phyloP scores from a whole-genome alignment of 2,888 invertebrate species.

The Philopedon plagiatum region DNA sequence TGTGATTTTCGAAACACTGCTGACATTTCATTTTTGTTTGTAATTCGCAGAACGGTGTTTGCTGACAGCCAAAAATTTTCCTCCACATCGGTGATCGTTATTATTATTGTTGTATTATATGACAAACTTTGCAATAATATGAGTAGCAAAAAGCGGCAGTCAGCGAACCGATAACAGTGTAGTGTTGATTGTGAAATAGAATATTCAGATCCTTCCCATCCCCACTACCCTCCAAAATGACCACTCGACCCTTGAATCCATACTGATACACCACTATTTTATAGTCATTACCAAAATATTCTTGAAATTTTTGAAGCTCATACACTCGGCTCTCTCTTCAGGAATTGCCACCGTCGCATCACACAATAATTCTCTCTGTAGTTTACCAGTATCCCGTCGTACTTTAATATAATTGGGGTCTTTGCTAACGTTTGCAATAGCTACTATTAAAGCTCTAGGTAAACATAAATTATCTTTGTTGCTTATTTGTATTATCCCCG shows the following conservation, averaged over 20 bases:
- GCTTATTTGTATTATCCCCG: not conserved
- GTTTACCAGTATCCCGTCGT: not conserved
- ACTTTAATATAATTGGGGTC: not conserved
- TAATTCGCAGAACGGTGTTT: slow-evolving; percentile 1
- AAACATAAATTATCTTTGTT: not conserved
- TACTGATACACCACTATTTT: slow-evolving; percentile 36
- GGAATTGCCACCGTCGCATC: slow-evolving; percentile 8
- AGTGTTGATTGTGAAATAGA: too few relatives aligned
- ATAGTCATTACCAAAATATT: slow-evolving; percentile 27
- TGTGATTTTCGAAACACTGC: slow-evolving; percentile 18
- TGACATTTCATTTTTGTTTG: slow-evolving; percentile 31
- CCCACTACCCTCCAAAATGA: too few relatives aligned
- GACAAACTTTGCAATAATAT: slow-evolving; percentile 46
- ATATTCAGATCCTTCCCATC: too few relatives aligned
- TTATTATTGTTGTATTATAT: slow-evolving; percentile 33
- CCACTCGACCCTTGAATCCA: too few relatives aligned
- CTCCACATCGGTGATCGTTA: slow-evolving; percentile 23
- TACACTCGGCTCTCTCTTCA: slow-evolving; percentile 43
- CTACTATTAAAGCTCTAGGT: too few relatives aligned
- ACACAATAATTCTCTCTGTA: not conserved
- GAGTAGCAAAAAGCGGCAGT: slow-evolving; percentile 40
- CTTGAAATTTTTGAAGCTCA: slow-evolving; percentile 46
- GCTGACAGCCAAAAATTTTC: slow-evolving; percentile 13
- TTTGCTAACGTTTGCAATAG: too few relatives aligned
- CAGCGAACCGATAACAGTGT: too few relatives aligned